Conservation (phyloP, 2,888 invertebrate genomes). For the Ophion ventricosus region DNA sequence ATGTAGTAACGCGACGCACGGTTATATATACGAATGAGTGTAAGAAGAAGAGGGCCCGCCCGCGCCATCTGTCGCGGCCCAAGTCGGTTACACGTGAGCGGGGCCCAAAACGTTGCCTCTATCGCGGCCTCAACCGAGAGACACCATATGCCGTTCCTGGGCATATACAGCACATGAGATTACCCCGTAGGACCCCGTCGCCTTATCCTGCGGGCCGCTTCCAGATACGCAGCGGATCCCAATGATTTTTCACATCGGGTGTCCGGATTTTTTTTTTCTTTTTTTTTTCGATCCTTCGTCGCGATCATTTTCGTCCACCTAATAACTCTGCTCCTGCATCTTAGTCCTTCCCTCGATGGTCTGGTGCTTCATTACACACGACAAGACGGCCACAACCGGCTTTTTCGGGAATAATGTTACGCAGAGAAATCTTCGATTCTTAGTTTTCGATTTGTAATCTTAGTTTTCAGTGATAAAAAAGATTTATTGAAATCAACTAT, state of each 20-base stretch:
- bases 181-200: conserved; percentile 67
- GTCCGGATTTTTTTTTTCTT: conserved; percentile 1
- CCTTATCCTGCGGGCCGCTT: conserved; percentile 37
- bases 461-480: too few relatives aligned
- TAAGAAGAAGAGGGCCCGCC: conserved; percentile 62
- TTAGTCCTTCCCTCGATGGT: not conserved
- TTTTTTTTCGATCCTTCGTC: not conserved
- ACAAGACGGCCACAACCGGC: not conserved
- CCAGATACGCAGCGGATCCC: conserved; percentile 20
- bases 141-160: conserved; percentile 72
- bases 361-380: not conserved
- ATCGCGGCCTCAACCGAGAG: conserved; percentile 61
- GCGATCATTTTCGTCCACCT: not conserved
- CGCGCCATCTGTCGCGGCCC: conserved; percentile 72
- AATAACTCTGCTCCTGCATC: not conserved
- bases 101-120: conserved; percentile 34
- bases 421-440: too few relatives aligned
- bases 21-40: not conserved
- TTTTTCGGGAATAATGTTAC: too few relatives aligned
- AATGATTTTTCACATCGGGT: conserved; percentile 26
- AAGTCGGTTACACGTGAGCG: conserved; percentile 66
- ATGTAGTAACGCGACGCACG: conserved; percentile 58
- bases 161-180: conserved; percentile 11
- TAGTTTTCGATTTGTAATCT: too few relatives aligned
- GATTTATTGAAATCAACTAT: too few relatives aligned